Percentiles rank a stretch among this genome's conserved stretches.
These are phyloP conservation scores for Rutilus rutilus DNA, from an alignment of 2,113 vertebrate genomes.

Conservation along the genomic window DNA sequence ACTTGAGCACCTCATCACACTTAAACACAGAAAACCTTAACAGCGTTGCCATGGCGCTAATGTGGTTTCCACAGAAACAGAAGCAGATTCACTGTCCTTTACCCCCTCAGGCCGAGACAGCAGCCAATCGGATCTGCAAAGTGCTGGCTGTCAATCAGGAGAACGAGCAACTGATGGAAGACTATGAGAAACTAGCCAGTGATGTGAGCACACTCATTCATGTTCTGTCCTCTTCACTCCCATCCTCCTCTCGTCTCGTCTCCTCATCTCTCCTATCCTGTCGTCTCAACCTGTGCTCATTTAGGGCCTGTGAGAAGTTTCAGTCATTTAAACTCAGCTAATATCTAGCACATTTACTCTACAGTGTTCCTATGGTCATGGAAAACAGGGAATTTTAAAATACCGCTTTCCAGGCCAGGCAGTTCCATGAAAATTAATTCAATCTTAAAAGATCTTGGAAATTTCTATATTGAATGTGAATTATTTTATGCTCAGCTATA, in stretches of 20 bases:
- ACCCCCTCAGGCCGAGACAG: constrained; percentile 90
- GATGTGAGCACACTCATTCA: constrained; percentile 85
- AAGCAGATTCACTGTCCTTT: constrained; percentile 56
- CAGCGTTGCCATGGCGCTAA: constrained; percentile 6
- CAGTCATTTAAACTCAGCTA: not conserved
- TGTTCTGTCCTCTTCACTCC: constrained; percentile 28
- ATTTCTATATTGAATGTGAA: not conserved
- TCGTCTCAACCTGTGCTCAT: constrained; percentile 14
- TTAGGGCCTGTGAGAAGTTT: constrained; percentile 8
- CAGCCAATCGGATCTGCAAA: constrained; percentile 99
- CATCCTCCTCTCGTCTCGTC: not conserved
- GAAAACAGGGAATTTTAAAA: not conserved
- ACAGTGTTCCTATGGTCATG: not conserved
- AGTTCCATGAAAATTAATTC: not conserved
- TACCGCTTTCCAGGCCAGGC: not conserved
- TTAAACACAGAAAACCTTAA: constrained; percentile 25
- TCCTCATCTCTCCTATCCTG: not conserved
- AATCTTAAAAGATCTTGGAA: not conserved
- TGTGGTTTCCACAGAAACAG: constrained; percentile 32
- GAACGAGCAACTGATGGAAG: constrained; percentile 99
- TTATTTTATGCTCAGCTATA: not conserved
- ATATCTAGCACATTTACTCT: not conserved
- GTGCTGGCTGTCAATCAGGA: constrained; percentile 99
- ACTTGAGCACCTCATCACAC: constrained; percentile 4
- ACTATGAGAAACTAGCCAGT: constrained; percentile 98